Base-by-base conservation (phyloP, 2,797 vertebrate genomes). In the Falco rusticolus region DNA sequence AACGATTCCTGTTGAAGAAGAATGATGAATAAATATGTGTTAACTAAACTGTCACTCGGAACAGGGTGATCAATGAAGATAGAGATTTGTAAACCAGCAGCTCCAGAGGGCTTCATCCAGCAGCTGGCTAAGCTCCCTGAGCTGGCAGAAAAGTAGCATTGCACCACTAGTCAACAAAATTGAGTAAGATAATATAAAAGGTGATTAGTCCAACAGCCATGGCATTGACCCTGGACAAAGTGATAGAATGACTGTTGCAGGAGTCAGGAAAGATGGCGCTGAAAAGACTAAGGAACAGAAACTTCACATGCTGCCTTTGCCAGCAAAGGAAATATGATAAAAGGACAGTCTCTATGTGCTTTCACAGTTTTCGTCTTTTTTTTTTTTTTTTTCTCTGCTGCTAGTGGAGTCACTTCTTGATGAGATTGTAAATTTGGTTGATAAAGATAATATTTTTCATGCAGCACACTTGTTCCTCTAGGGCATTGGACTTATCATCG, bases 131-230 rank as follows among this genome's bases (percentile, higher is more conserved):
- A 84, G 20, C 3, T 72, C 18, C 29, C 29, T 48, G 56, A 50
- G 18, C 31, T 74, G 28, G 19, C 28, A 82, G 51, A 76, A 84
- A 12, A 82, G 9, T 43, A 21, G 10, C 13, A 24, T 14, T 39
- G 45, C 13, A 66, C 4, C 0, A 1, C 6, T 47, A 39, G 6
- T 18, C 56, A 85, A 66, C 1, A 56, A 61, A 59, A 82, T 0
- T 61, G n/a, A 71, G 17, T 53, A 66, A 82, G 10, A 10, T 20
- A 47, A 14, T 1, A 1, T 17, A 68, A 39, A 61, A 68, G 7
- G 22, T 45, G 6, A 48, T 76, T 50, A 87, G 10, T 37, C 19
- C 25, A 13, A 43, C 45, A 88, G 7, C n/a, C 2, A 0, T 31
- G 26, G 16, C 34, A 82, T 31, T 50, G 7, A 29, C 43, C 26